Base-by-base conservation (phyloP, 2,888 invertebrate species). In the Trichopria drosophilae region DNA sequence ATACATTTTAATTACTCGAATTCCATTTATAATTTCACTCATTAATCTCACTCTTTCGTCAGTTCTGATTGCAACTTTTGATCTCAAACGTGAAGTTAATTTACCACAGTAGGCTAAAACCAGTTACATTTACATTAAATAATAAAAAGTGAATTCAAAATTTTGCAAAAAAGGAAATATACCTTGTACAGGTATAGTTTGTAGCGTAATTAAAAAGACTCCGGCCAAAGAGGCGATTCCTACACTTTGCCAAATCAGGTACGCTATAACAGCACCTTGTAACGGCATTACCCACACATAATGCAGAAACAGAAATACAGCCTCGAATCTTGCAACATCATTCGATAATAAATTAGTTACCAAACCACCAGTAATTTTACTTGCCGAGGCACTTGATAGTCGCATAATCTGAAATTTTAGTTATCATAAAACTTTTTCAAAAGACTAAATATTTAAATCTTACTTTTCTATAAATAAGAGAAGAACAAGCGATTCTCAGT, bases 1-100 rank as follows among this genome's bases (percentile, higher is more conserved):
- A 64, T 90, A 91, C 89, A 91, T 90, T 78, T 91, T 92, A 61
- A 91, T 88, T 1, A 90, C 87, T 65, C 87, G 82, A 62, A 91
- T 88, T 0, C 89, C 90, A 53, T 80, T 80, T 5, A 91, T 84
- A 45, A 91, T 82, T 75, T 91, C 90, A 61, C 85, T 86, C 87
- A 90, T 90, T 9, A 89, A 78, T 52, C 86, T 81, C 10, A 91
- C 84, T 56, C 91, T 78, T 68, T 86, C 84, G 67, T 90, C 91
- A 0, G 89, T 80, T 53, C 72, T 70, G 4, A 71, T 45, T 1
- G 81, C 81, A 45, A 79, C 78, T 69, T 77, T 78, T 53, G 65
- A 67, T 23, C 80, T 69, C 28, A 79, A 67, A 46, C 69, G 71
- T 12, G 79, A 78, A 53, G 76, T 77, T 49, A 74, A 64, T 63